Percentiles rank a stretch among this genome's conserved stretches.
Evolutionary conservation across 2,797 vertebrate species (phyloP).

Genomic region (Amniataba percoides): DNA sequence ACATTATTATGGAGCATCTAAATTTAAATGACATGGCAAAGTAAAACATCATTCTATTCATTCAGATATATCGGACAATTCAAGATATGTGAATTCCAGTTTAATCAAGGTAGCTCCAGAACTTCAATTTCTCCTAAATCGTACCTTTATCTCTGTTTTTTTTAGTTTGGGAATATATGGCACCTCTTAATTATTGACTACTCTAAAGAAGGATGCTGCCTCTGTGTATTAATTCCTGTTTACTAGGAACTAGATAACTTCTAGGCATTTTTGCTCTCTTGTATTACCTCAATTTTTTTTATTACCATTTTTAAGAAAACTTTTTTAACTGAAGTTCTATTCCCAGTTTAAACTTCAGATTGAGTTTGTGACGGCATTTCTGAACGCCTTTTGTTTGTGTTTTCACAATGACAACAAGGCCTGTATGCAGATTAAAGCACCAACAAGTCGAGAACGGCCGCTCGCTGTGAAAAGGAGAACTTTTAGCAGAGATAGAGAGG

Average conservation of each 20-base stretch:
- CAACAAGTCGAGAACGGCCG: background rate
- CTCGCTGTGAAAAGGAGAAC: background rate
- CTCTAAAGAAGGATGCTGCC: background rate
- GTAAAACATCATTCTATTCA: too few relatives aligned
- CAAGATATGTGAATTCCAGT: background rate
- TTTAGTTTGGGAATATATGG: background rate
- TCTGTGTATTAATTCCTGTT: background rate
- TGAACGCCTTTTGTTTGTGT: conserved; percentile 8
- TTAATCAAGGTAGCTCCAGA: background rate
- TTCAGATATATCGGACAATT: background rate
- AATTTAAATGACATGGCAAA: background rate
- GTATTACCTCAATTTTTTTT: background rate
- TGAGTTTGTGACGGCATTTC: background rate
- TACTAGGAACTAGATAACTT: background rate
- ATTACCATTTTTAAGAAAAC: background rate
- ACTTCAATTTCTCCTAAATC: background rate
- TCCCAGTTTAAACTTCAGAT: background rate
- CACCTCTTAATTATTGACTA: background rate
- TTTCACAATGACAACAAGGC: conserved; percentile 1
- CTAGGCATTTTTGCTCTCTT: background rate
- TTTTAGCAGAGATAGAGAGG: background rate
- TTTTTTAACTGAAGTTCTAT: background rate
- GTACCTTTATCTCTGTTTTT: background rate
- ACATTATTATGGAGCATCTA: background rate
- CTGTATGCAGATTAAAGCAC: background rate